Conservation (phyloP, 2,888 invertebrate genomes). For the Protonemura montana region DNA sequence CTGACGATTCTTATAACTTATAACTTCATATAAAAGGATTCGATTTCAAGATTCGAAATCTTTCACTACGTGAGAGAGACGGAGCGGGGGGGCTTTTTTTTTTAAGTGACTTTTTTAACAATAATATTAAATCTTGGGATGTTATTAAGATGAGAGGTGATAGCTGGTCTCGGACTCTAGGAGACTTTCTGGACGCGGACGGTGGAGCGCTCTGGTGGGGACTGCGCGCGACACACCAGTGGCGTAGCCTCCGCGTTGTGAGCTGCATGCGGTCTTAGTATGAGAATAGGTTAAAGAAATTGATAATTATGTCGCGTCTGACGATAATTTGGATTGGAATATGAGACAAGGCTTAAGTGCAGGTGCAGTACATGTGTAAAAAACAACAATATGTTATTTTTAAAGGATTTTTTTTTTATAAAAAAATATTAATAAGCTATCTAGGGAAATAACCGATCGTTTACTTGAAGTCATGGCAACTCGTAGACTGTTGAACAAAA, state of each 20-base stretch:
- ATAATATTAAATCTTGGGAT: constrained; percentile 31
- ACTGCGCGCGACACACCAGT: not conserved
- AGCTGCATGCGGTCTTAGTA: too few species aligned
- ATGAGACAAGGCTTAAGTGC: too few species aligned
- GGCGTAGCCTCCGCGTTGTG: not conserved
- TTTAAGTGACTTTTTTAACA: constrained; percentile 39
- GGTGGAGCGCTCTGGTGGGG: not conserved
- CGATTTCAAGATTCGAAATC: constrained; percentile 42
- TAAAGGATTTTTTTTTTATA: too few species aligned
- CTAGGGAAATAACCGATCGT: too few species aligned
- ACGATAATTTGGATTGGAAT: too few species aligned
- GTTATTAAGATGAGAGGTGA: constrained; percentile 28
- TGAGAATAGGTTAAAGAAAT: too few species aligned
- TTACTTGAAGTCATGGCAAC: too few species aligned
- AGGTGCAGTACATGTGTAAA: too few species aligned
- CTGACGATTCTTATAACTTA: constrained; percentile 36
- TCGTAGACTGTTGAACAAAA: too few species aligned
- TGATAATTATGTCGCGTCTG: too few species aligned
- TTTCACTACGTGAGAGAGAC: not conserved
- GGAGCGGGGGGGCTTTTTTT: not conserved
- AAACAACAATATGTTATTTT: too few species aligned
- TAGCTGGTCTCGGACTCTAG: not conserved
- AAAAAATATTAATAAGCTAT: too few species aligned
- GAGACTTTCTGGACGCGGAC: not conserved
- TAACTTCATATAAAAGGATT: constrained; percentile 38